phyloP scores from a whole-genome alignment of 1,140 invertebrate species.

The Neodiprion pinetum region DNA sequence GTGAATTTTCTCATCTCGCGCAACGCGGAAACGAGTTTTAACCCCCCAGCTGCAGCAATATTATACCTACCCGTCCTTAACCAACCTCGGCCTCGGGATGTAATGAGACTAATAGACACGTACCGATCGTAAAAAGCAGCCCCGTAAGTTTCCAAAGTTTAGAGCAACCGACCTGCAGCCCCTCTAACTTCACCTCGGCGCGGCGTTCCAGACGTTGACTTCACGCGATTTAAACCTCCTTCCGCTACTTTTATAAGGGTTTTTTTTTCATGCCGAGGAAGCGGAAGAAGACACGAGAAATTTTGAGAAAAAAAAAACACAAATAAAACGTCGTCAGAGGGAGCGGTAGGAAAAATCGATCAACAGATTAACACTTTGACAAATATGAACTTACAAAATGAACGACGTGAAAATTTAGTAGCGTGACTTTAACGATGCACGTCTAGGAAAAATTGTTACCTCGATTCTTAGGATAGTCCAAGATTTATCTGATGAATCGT shows the following conservation, averaged over 20 bases:
- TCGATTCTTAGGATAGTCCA: no score
- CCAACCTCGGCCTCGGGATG: conserved; percentile 16
- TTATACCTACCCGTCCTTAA: no score
- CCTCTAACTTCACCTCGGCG: neutral
- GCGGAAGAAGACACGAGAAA: neutral
- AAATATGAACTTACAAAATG: no score
- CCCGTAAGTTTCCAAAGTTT: conserved; percentile 40
- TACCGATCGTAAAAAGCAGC: conserved; percentile 52
- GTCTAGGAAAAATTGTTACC: no score
- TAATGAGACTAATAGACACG: conserved; percentile 58
- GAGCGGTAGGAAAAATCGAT: no score
- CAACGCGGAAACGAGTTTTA: conserved; percentile 1
- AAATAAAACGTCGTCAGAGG: no score
- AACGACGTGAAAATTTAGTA: no score
- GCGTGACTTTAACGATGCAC: no score
- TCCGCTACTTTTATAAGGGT: neutral
- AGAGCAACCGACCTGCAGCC: conserved; percentile 23
- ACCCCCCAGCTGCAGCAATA: no score
- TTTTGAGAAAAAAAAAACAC: neutral
- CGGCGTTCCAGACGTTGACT: neutral
- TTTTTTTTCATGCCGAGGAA: no score
- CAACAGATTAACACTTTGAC: no score
- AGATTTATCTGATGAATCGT: no score
- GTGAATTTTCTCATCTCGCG: conserved; percentile 9
- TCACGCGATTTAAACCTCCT: neutral